Evolutionary conservation across 2,888 invertebrate species (phyloP), one percentile per base, ranked within the genome.

Genomic region (Tenthredo mesomela): DNA sequence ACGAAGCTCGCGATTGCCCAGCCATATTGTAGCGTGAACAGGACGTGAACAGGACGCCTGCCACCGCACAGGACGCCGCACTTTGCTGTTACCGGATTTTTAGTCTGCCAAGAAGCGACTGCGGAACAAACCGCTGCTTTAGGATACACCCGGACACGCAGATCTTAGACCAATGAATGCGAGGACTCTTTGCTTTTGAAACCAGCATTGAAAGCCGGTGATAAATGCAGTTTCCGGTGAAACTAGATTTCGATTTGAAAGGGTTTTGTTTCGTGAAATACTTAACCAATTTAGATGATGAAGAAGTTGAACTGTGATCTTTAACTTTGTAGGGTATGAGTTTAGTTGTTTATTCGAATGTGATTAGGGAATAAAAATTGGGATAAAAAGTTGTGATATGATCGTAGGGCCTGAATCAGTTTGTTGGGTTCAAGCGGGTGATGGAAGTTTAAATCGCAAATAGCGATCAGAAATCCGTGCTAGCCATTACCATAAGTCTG

Each of bases 401-500:
- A 21, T 18, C n/a, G 25, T n/a, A 21, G n/a, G n/a, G 40, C 43
- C 18, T 29, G 54, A 7, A 33, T 54, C 50, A 6, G 50, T 54
- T 77, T 77, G 77, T 77, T 77, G 29, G 29, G 15, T 54, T 47
- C 29, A 21, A 33, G 47, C 77, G 88, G 87, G 88, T 88, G 88
- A 88, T 87, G 88, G 88, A 88, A 88, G 88, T 87, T 78, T 87
- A 86, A 88, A 88, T 88, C 88, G 85, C 67, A 58, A 82, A 80
- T 65, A 82, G 82, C 54, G 85, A 88, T 89, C 87, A 87, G 87
- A 90, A 80, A 89, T 89, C 89, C 88, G 88, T 86, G 61, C 85
- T 47, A 67, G 85, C 88, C 88, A 89, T 89, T 89, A 89, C 88
- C 90, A 88, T 90, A 89, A 90, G 88, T 89, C 88, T 87, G 86